Evolutionary conservation across 1,140 invertebrate species (phyloP).

Genomic region (Saccostrea echinata): DNA sequence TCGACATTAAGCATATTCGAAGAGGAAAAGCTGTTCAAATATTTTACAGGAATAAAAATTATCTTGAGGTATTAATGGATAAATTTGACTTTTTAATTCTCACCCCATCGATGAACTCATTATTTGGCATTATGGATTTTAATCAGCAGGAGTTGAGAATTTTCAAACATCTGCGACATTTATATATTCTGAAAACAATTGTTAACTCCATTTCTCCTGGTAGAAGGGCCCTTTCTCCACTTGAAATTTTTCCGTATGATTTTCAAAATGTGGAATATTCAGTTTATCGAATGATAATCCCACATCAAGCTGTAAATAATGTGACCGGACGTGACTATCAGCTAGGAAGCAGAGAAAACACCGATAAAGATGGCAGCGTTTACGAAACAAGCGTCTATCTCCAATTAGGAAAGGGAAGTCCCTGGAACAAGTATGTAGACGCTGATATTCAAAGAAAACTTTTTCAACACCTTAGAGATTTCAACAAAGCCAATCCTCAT

Average conservation of each 20-base stretch:
- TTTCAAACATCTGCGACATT: background rate
- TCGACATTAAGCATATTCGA: background rate
- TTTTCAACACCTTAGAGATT: background rate
- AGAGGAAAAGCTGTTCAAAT: background rate
- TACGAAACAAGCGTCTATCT: constrained; percentile 38
- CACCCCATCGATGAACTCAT: constrained; percentile 27
- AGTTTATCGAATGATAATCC: background rate
- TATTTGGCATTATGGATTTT: background rate
- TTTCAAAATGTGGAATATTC: background rate
- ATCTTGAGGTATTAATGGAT: too few relatives aligned
- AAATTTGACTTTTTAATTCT: constrained; percentile 44
- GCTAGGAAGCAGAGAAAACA: background rate
- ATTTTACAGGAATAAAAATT: background rate
- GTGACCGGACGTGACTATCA: background rate
- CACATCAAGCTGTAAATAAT: background rate
- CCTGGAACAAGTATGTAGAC: background rate
- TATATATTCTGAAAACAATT: constrained; percentile 5
- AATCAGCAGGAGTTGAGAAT: background rate
- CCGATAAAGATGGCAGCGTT: background rate
- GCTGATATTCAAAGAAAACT: constrained; percentile 21
- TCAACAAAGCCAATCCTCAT: background rate
- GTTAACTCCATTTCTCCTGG: background rate
- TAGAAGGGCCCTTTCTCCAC: background rate
- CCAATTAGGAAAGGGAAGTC: background rate
- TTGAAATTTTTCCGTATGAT: background rate